Base-by-base conservation (phyloP, 2,113 vertebrate genomes). In the Buteo buteo region DNA sequence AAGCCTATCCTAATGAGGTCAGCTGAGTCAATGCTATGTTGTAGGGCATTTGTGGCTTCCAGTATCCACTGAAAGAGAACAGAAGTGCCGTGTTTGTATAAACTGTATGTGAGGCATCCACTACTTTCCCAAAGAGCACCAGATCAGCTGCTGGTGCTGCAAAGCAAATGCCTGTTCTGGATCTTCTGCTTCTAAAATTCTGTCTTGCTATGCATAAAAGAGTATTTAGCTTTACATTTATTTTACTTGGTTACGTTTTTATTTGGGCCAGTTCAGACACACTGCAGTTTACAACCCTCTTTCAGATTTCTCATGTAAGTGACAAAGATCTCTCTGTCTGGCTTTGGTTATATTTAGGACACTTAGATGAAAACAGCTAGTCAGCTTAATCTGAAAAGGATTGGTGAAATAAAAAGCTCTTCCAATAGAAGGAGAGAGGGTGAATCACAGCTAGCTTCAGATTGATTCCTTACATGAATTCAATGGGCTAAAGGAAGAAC, bases 251-350 rank as follows among this genome's bases (percentile, higher is more conserved):
- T 78, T 65, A 10, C 7, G 2, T 79, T 87, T 82, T 94, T 22
- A 36, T 49, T 66, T 29, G 83, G 54, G 45, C 81, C 67, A 28
- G 45, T 42, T 65, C 12, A 74, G 82, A 15, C 38, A 34, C 38
- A 52, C 55, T 91, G 72, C 66, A 21, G 42, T 67, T 88, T 70
- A 72, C 72, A 94, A 38, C 86, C 76, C 81, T 95, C 92, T 88
- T 74, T 79, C 89, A 95, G 82, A 87, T 40, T 72, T 90, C 69
- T 79, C 47, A 12, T 90, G 54, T 28, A 54, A 44, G 59, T 59
- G 74, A 97, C 96, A 97, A 97, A 96, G 93, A 81, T 85, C 44
- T 83, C 91, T 98, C 97, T 97, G 88, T 98, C 94, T 94, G 71
- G 47, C 69, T 90, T 40, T 14, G 47, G 87, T 79, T 96, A 77